Evolutionary conservation across 2,888 invertebrate genomes (phyloP).

Genomic region (Drosophila fulvimacula): DNA sequence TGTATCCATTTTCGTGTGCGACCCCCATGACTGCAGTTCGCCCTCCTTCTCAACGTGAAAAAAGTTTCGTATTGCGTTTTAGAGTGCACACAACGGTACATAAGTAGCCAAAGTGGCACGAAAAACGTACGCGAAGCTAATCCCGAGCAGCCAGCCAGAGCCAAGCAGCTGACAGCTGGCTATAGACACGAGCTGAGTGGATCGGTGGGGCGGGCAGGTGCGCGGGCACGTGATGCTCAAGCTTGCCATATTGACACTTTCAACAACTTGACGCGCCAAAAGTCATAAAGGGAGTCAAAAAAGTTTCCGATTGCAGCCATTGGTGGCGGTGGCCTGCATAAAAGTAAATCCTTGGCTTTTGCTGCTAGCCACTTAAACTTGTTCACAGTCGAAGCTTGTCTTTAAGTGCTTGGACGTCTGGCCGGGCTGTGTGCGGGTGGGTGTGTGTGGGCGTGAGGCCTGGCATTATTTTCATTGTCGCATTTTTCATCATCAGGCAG

Average conservation of each 20-base stretch:
- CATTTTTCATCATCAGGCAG: slow-evolving; percentile 80
- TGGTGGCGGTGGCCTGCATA: slow-evolving; percentile 57
- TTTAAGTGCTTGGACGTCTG: slow-evolving; percentile 71
- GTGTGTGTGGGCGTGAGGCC: slow-evolving; percentile 33
- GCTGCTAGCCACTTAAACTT: slow-evolving; percentile 82
- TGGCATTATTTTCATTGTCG: slow-evolving; percentile 79
- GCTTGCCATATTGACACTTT: slow-evolving; percentile 81
- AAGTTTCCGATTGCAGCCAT: slow-evolving; percentile 50
- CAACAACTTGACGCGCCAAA: slow-evolving; percentile 79
- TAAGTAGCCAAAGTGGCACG: slow-evolving; percentile 72
- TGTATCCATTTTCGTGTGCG: slow-evolving; percentile 33
- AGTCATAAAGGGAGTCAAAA: slow-evolving; percentile 77
- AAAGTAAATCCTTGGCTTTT: slow-evolving; percentile 81
- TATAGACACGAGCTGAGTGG: slow-evolving; percentile 11
- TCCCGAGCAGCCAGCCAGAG: slow-evolving; percentile 61
- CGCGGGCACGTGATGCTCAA: slow-evolving; percentile 77
- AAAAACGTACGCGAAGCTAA: slow-evolving; percentile 63
- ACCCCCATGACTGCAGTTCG: slow-evolving; percentile 40
- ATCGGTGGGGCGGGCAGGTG: slow-evolving; percentile 40
- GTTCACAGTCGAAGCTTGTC: slow-evolving; percentile 73
- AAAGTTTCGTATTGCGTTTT: slow-evolving; percentile 80
- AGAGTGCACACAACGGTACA: slow-evolving; percentile 71
- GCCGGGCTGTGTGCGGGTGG: slow-evolving; percentile 10
- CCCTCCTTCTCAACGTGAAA: neutral
- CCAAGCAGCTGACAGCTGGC: slow-evolving; percentile 63